Base-by-base conservation (phyloP, 2,888 invertebrate species). In the Caenorhabditis doughertyi region DNA sequence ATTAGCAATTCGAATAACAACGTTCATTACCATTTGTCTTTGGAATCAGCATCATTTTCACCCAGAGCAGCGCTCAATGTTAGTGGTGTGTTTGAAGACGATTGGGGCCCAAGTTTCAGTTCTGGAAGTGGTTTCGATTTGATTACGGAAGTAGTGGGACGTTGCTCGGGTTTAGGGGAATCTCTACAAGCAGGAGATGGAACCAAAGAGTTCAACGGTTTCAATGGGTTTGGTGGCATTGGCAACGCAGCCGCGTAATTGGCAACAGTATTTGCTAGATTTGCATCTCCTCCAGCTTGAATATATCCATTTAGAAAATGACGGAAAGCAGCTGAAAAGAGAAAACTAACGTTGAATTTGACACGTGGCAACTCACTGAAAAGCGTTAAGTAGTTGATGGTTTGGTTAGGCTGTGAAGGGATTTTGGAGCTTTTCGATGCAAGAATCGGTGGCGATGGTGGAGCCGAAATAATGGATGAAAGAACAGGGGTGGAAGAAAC, bases 201-300 rank as follows among this genome's bases (percentile, higher is more conserved):
- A 44, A 21, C 21, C 23, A 56, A 3, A 11, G 58, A 16, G 4
- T 23, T 39, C 47, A 71, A 16, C n/a, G 73, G 73, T 13, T 73
- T 73, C 44, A 62, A 3, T n/a, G 73, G 55, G 9, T 73, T 53
- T 3, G 73, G 73, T 21, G 76, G 76, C 35, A 60, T 42, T 23
- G 76, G 76, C 13, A 76, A 60, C 32, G 68, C 49, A 7, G 76
- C 58, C 13, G 67, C 67, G 44, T 76, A 76, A 29, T 18, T 76
- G 51, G 60, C 72, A 5, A 72, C 9, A 25, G 72, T 53, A 29
- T 62, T 72, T 2, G 32, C 72, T 0, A 72, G 53, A 25, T 53
- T 32, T 3, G 39, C 29, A 60, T 76, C 76, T 4, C 76, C 76
- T 21, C 76, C 76, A n/a, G 76, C 67, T 27, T 58, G 51, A n/a